phyloP scores from a whole-genome alignment of 2,797 vertebrate species.

The Siniperca scherzeri region DNA sequence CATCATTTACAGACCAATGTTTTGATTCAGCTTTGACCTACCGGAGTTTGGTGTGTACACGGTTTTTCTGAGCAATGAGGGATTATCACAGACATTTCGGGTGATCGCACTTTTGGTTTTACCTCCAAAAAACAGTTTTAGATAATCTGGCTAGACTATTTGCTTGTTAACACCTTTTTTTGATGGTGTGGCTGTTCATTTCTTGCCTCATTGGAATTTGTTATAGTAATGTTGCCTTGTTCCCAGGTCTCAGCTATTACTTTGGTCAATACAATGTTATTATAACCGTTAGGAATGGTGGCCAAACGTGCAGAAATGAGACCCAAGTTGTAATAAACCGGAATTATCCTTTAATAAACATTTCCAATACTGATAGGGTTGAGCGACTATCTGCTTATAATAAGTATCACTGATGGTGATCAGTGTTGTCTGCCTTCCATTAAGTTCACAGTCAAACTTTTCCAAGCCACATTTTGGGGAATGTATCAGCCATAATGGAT shows the following conservation, averaged over 20 bases:
- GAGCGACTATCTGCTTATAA: conserved; percentile 13
- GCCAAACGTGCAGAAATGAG: not conserved
- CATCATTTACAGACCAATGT: not conserved
- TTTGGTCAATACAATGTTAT: not conserved
- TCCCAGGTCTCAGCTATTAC: conserved; percentile 1
- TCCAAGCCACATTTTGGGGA: conserved; percentile 63
- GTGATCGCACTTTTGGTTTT: not conserved
- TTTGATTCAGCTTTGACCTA: not conserved
- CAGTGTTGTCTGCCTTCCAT: conserved; percentile 43
- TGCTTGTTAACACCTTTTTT: not conserved
- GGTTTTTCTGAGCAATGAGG: not conserved
- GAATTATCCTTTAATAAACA: conserved; percentile 12
- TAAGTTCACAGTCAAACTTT: conserved; percentile 41
- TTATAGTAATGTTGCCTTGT: not conserved
- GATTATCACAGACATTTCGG: not conserved
- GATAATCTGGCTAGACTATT: not conserved
- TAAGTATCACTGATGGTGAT: conserved; percentile 27
- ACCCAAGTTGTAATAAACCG: conserved; percentile 1
- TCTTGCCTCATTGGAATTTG: not conserved
- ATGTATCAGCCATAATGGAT: conserved; percentile 77
- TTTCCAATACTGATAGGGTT: not conserved
- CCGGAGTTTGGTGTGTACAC: not conserved
- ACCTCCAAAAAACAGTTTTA: not conserved
- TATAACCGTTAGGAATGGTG: not conserved
- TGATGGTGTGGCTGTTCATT: not conserved